Base-by-base conservation (phyloP, 2,888 invertebrate genomes). In the Lepetodrilus schrolli region DNA sequence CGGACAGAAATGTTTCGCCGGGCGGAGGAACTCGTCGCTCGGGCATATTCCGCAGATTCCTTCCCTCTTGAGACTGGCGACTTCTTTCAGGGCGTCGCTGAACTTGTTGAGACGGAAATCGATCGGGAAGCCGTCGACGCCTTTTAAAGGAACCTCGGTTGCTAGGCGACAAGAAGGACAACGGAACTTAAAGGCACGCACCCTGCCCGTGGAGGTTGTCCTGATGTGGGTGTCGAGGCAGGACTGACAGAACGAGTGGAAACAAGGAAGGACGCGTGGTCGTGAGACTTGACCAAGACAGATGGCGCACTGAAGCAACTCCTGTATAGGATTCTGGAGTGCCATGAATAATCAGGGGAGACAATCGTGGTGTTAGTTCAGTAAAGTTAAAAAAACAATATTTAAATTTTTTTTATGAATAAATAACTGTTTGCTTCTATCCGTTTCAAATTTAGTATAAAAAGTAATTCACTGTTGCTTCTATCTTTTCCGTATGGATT, bases 61-160 rank as follows among this genome's bases (percentile, higher is more conserved):
- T 13, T 69, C 48, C 23, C 69, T 76, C n/a, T 51, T 58, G 2
- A 30, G 65, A 13, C 47, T 48, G 3, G 36, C 66, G 0, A 73
- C 38, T 3, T 49, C 30, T 13, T 75, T 69, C 43, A 78, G 65
- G 34, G 68, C 75, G 49, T 82, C 80, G 7, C 47, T 72, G 23
- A 82, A 72, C 49, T 75, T 76, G n/a, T 72, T 74, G 3, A 78
- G 70, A 36, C 79, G 70, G 51, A 82, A 82, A 72, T 82, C 82
- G 26, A 73, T 74, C 10, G 77, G 78, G 43, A 81, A 81, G 10
- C 77, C 81, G n/a, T 70, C 36, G 2, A 77, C 50, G 0, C 79
- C 79, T 20, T 71, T 58, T 7, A 69, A 38, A 17, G 81, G 78
- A 10, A 75, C 38, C 7, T 47, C 43, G 13, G 78, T 78, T 4